phyloP scores from a whole-genome alignment of 1,140 invertebrate genomes.

The Aphelenchoides fujianensis region DNA sequence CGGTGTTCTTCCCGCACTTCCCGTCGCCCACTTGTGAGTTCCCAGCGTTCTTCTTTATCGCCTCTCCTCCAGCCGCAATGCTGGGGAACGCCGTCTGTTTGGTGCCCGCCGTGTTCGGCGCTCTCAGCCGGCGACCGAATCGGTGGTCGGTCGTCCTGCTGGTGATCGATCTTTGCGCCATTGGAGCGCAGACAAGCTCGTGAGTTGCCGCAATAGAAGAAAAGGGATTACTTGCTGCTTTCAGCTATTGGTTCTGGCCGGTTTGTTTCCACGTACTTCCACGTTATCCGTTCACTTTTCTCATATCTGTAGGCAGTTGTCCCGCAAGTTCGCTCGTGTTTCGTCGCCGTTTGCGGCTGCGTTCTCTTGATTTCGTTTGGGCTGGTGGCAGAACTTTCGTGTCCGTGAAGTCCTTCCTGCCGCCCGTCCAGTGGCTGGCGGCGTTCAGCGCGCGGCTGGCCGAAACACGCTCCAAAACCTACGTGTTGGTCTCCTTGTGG shows the following conservation, averaged over 20 bases:
- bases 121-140: constrained; percentile 45
- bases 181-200: constrained; percentile 52
- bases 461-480: constrained; percentile 55
- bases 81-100: constrained; percentile 57
- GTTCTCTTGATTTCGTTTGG: constrained; percentile 51
- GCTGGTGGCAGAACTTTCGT: constrained; percentile 62
- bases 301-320: constrained; percentile 53
- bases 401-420: constrained; percentile 53
- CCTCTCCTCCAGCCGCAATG: constrained; percentile 44
- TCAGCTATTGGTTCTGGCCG: constrained; percentile 56
- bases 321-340: constrained; percentile 37
- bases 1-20: constrained; percentile 54
- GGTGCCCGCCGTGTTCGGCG: constrained; percentile 45
- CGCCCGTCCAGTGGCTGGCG: constrained; percentile 49
- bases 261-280: constrained; percentile 32
- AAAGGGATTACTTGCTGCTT: no score
- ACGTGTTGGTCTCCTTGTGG: constrained; percentile 49
- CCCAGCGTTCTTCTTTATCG: no score
- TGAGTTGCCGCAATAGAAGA: no score
- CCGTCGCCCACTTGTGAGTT: constrained; percentile 47
- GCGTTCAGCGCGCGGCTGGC: constrained; percentile 40
- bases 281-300: no score
- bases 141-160: constrained; percentile 51
- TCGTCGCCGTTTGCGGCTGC: constrained; percentile 43
- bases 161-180: constrained; percentile 49